These are phyloP conservation scores for Psilopsiagon aurifrons DNA, from an alignment of 2,113 vertebrate species.

Conservation along the genomic window DNA sequence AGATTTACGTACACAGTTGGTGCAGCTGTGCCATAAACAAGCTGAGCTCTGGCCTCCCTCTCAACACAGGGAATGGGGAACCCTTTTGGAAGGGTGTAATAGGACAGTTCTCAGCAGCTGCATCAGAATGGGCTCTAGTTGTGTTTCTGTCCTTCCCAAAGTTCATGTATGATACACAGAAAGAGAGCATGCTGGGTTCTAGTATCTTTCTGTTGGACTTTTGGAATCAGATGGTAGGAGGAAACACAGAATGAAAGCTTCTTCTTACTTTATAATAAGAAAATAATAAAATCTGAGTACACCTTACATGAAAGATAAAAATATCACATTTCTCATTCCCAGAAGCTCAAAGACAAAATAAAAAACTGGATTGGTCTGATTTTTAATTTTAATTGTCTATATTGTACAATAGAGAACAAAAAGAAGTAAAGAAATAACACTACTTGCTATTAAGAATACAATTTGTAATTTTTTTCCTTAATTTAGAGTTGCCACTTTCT, in stretches of 20 bases:
- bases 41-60: background rate
- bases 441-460: background rate
- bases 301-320: background rate
- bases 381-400: background rate
- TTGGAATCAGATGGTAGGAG: background rate
- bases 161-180: background rate
- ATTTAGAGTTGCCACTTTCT: background rate
- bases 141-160: background rate
- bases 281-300: background rate
- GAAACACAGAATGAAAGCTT: background rate
- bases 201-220: too few relatives aligned
- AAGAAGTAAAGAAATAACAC: background rate
- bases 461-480: background rate
- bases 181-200: background rate
- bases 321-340: background rate
- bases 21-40: fast-evolving
- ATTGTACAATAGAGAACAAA: background rate
- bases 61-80: fast-evolving
- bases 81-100: fast-evolving
- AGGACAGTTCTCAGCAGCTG: too few relatives aligned
- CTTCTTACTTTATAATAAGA: background rate
- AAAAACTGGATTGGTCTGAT: background rate
- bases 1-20: background rate
- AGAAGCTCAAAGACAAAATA: background rate
- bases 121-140: background rate